These are phyloP conservation scores for Copsychus sechellarum DNA, from an alignment of 2,113 vertebrate species.

Conservation along the genomic window DNA sequence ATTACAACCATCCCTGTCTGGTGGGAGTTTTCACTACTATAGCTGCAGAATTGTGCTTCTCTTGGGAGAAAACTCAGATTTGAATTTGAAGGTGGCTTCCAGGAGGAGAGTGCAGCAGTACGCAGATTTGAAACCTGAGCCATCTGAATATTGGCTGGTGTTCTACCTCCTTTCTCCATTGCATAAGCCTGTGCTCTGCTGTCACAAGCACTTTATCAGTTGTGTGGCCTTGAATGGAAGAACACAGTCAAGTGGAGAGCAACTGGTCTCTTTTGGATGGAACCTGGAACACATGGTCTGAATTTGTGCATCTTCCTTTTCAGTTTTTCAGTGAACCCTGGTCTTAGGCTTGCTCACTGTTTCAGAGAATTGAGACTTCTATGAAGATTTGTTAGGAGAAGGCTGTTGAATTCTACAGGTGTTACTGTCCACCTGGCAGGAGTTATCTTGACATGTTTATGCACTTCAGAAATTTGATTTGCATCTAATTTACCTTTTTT, in stretches of 20 bases:
- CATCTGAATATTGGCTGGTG: not conserved
- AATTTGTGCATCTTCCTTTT: not conserved
- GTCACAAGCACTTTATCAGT: not conserved
- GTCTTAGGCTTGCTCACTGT: not conserved
- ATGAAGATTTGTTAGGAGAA: not conserved
- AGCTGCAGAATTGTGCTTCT: not conserved
- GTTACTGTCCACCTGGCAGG: not conserved
- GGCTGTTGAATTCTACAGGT: not conserved
- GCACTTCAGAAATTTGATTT: not conserved
- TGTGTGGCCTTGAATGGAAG: not conserved
- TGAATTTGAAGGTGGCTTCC: not conserved
- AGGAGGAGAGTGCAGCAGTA: not conserved
- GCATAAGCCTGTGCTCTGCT: not conserved
- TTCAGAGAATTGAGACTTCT: not conserved
- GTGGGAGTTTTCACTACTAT: not conserved
- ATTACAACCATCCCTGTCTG: rapidly evolving
- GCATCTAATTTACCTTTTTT: not conserved
- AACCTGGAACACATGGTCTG: not conserved
- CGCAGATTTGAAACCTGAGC: not conserved
- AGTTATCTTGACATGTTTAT: not conserved
- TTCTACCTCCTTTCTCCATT: not conserved
- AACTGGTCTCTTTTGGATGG: not conserved
- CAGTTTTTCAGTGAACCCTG: not conserved
- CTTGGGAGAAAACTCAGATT: not conserved
- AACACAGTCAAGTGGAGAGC: not conserved